Conservation (phyloP, 2,888 invertebrate genomes). For the Hypomecis punctinalis region DNA sequence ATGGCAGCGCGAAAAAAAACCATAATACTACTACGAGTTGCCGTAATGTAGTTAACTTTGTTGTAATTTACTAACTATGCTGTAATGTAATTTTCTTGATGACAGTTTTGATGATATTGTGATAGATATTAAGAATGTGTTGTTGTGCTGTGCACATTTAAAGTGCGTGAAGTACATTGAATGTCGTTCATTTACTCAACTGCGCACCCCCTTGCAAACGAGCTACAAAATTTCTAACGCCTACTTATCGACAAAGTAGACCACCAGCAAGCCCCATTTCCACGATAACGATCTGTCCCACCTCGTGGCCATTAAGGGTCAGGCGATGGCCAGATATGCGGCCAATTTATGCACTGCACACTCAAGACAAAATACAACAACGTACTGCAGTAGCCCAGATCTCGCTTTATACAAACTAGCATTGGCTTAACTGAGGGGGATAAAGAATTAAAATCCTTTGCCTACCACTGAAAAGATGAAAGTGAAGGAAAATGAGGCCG, state of each 20-base stretch:
- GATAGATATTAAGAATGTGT: too few relatives aligned
- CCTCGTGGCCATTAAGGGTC: conserved; percentile 79
- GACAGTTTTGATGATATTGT: too few relatives aligned
- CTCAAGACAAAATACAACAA: conserved; percentile 53
- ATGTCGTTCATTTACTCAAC: conserved; percentile 13
- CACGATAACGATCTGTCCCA: conserved; percentile 80
- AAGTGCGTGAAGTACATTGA: not conserved
- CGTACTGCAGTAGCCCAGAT: conserved; percentile 19
- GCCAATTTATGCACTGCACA: conserved; percentile 80
- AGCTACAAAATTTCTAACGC: conserved; percentile 71
- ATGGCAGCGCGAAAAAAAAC: too few relatives aligned
- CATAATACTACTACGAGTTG: too few relatives aligned
- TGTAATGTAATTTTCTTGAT: too few relatives aligned
- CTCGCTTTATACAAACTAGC: not conserved
- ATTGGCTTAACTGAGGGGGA: too few relatives aligned
- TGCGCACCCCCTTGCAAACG: conserved; percentile 57
- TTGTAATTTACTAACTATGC: too few relatives aligned
- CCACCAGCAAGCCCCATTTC: conserved; percentile 70
- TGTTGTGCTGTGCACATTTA: too few relatives aligned
- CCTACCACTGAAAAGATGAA: too few relatives aligned
- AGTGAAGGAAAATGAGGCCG: too few relatives aligned
- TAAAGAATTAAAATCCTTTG: too few relatives aligned
- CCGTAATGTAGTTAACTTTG: too few relatives aligned
- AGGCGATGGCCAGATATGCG: conserved; percentile 77
- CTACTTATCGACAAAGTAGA: conserved; percentile 69